Evolutionary conservation across 2,797 vertebrate genomes (phyloP).

Genomic region (Neosalanx taihuensis): DNA sequence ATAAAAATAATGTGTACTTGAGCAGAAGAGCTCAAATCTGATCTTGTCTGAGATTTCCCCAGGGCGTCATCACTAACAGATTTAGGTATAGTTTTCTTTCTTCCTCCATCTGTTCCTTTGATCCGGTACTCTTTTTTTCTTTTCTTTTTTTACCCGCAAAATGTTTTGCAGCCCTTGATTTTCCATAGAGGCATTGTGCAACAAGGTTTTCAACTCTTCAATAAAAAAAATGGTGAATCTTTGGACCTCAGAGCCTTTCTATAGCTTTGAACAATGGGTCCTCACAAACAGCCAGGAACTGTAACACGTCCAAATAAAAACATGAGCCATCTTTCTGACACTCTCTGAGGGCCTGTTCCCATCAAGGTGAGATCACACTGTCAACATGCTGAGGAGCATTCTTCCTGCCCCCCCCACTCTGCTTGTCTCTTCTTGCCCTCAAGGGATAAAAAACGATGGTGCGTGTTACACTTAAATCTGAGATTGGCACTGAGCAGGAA

Average conservation of each 20-base stretch:
- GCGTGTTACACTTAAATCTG: conserved; percentile 49
- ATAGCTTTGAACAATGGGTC: conserved; percentile 27
- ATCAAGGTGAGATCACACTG: conserved; percentile 49
- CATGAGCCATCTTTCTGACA: conserved; percentile 37
- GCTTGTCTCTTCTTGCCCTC: conserved; percentile 71
- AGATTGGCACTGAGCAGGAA: conserved; percentile 44
- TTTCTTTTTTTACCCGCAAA: not conserved
- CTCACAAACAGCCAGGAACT: conserved; percentile 14
- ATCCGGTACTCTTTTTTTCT: not conserved
- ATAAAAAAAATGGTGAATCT: not conserved
- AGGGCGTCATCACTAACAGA: conserved; percentile 65
- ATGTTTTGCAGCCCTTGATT: not conserved
- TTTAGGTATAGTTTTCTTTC: conserved; percentile 39
- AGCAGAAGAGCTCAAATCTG: conserved; percentile 46
- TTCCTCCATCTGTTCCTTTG: not conserved
- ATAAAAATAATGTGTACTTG: conserved; percentile 60
- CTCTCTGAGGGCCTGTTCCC: conserved; percentile 39
- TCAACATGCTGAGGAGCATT: conserved; percentile 53
- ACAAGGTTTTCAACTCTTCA: not conserved
- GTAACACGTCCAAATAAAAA: conserved; percentile 31
- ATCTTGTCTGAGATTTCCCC: conserved; percentile 46
- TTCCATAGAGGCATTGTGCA: not conserved
- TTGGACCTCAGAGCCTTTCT: not conserved
- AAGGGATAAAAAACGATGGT: conserved; percentile 30
- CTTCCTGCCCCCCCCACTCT: conserved; percentile 48